Base-by-base conservation (phyloP, 37 sponge, comb jelly and placozoan species). In the Axinella damicornis region DNA sequence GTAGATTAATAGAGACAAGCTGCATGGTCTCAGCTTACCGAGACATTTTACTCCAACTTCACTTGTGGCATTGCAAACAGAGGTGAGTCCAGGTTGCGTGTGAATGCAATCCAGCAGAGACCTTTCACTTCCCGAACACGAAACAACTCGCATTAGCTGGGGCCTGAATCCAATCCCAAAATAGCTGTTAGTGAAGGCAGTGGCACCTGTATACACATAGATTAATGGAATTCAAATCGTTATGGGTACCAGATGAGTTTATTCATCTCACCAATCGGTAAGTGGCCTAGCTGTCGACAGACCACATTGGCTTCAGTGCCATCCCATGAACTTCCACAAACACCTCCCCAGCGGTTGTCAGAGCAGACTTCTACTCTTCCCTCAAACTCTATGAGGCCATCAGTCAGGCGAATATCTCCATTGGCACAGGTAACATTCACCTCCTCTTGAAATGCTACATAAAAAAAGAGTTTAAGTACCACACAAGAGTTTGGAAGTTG, bases 301-400 rank as follows among this genome's bases (percentile, higher is more conserved):
- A 76, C 85, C 39, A 84, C 85, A 25, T 57, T 75, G 18, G 85
- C 85, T 80, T 74, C 85, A 62, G 15, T 59, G 27, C n/a, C 36
- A 57, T 27, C 57, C 85, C 85, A 84, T n/a, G n/a, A 28, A 32
- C 9, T 33, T 22, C 81, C 76, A 74, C 85, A 84, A 27, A 84
- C 68, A 22, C 66, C 61, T 32, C 85, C 85, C 85, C 85, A 84
- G 19, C 15, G 25, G 32, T 70, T 70, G 52, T 73, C 52, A 79
- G 18, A 30, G 65, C 72, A 84, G 30, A 84, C 25, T 40, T 84
- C 85, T 35, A 84, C 76, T 57, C 76, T 35, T 39, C 80, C 80
- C 5, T 35, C 32, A 22, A 37, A 14, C 16, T 65, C 52, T 21
- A 52, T 79, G 22, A 30, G 37, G 24, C 65, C 65, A 46, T 46